Conservation (phyloP, 1,140 invertebrate species). For the Zaprionus davidi region DNA sequence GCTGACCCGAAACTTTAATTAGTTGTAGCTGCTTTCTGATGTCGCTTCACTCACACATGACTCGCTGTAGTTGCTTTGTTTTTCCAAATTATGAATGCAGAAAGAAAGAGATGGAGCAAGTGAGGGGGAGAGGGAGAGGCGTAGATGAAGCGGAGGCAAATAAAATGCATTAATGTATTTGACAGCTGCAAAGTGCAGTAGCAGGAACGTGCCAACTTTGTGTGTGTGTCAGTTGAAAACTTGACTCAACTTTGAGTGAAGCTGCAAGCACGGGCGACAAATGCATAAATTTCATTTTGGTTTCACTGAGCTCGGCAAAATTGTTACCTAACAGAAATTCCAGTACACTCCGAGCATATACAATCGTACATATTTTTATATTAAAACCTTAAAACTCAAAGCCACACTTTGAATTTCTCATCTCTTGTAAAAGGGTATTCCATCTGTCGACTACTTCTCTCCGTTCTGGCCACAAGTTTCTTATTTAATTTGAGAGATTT, state of each 20-base stretch:
- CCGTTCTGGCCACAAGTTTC: neutral
- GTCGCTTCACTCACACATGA: constrained; percentile 1
- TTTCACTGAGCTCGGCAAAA: neutral
- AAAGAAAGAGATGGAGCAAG: neutral
- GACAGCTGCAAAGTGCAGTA: constrained; percentile 30
- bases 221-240: constrained; percentile 6
- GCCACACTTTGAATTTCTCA: neutral
- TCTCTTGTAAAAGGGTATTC: neutral
- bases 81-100: constrained; percentile 15
- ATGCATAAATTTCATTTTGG: neutral
- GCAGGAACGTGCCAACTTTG: constrained; percentile 21
- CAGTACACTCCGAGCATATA: too few relatives aligned
- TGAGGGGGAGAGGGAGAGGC: neutral
- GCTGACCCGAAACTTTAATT: constrained; percentile 49
- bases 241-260: constrained; percentile 31
- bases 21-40: constrained; percentile 24
- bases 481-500: constrained; percentile 6
- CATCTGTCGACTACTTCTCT: neutral
- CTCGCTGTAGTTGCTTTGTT: neutral
- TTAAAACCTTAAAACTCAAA: too few relatives aligned
- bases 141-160: constrained; percentile 29
- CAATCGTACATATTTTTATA: too few relatives aligned
- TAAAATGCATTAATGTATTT: constrained; percentile 25
- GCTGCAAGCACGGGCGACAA: neutral
- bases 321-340: too few relatives aligned